Base-by-base conservation (phyloP, 1,140 invertebrate species). In the Diorhabda elongata region DNA sequence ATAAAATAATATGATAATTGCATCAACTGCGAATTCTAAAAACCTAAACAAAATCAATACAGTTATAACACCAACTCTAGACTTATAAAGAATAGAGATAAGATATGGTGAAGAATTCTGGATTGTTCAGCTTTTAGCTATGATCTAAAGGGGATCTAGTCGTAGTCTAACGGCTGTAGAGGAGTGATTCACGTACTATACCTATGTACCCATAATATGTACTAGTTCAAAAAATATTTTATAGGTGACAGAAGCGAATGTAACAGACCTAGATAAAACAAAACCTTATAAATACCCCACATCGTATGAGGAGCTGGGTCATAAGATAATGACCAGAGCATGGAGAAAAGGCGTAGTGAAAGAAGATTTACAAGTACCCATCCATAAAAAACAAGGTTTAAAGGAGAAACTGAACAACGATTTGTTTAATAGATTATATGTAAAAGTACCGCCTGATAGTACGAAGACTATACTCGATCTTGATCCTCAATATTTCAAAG, bases 401-500 rank as follows among this genome's bases (percentile, higher is more conserved):
- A 70, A 72, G 26, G 68, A 74, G n/a, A 71, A 70, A 26, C 75
- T 73, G 67, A 69, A 70, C 56, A 60, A 65, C 42, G 76, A 79
- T 71, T 61, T 83, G 77, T 61, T 85, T 58, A 77, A 77, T 52
- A 71, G 79, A 47, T 65, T 80, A n/a, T 77, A 77, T 58, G 74
- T 80, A 0, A 68, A 78, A 74, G 70, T 76, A 60, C 73, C 78
- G 6, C 58, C 77, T 7, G 67, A 71, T 63, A 76, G 66, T 41
- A 74, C 74, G 6, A 82, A 82, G 74, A 84, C 85, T 43, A 82
- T 86, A 61, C 60, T 84, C 5, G 85, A 89, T 71, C 80, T 89
- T 3, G 87, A 89, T 79, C 87, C 88, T 3, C 79, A 84, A 44
- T 90, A 84, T 75, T 90, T 86, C 74, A 84, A 82, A 4, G 79